Conservation (phyloP, 2,113 vertebrate species). For the Crotalus viridis region DNA sequence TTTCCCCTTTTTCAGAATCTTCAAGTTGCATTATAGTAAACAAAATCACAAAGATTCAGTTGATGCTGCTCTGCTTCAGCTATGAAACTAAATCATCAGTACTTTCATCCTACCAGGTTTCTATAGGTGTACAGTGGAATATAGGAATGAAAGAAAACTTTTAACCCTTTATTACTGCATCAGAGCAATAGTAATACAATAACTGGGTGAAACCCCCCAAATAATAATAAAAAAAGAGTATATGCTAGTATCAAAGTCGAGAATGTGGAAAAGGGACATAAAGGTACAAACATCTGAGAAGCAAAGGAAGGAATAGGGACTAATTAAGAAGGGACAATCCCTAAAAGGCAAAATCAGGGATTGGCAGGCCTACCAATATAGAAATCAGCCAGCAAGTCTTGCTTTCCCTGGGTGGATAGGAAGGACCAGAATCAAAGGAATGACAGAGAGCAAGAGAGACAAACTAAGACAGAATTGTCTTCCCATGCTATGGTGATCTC, state of each 20-base stretch:
- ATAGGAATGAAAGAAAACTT: not conserved
- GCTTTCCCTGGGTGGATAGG: not conserved
- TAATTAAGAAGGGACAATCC: not conserved
- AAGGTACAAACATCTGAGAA: not conserved
- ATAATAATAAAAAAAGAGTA: not conserved
- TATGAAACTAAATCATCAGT: not conserved
- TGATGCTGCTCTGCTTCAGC: not conserved
- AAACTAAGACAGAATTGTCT: not conserved
- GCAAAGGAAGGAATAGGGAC: not conserved
- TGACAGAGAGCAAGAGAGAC: not conserved
- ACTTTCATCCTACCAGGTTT: not conserved
- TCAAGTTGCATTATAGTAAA: not conserved
- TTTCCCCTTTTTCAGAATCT: not conserved
- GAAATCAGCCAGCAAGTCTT: not conserved
- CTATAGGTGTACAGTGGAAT: not conserved
- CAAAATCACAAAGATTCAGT: not conserved
- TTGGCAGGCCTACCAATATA: not conserved
- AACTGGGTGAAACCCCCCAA: not conserved
- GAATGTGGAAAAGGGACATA: not conserved
- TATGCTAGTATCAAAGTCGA: not conserved
- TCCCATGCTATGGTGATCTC: not conserved
- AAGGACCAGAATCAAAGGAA: not conserved
- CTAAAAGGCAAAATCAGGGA: not conserved
- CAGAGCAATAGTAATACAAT: not conserved
- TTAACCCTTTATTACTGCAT: not conserved